phyloP scores from a whole-genome alignment of 30 jellyfish, hydroid and myxozoan genomes.

The Mastigias papua region DNA sequence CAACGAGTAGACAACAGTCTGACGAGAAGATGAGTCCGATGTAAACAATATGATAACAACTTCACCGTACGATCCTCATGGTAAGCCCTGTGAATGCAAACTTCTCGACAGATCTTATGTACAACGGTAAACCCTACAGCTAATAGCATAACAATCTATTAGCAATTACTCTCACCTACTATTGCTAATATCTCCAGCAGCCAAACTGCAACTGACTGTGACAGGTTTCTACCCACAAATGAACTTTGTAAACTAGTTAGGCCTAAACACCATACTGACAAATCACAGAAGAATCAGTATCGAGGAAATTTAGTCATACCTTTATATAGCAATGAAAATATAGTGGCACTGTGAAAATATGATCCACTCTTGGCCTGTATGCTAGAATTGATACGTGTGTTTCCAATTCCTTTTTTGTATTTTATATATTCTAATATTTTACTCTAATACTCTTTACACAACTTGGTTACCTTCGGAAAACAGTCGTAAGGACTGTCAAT shows the following conservation, averaged over 20 bases:
- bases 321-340: neutral
- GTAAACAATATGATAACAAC: too few species aligned
- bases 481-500: constrained; percentile 22
- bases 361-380: neutral
- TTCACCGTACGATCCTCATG: too few species aligned
- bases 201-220: neutral
- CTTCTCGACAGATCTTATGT: too few species aligned
- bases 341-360: neutral
- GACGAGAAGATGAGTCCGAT: too few species aligned
- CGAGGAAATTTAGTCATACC: neutral
- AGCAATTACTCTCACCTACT: neutral
- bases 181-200: neutral
- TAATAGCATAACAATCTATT: neutral
- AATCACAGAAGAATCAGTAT: neutral
- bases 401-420: neutral
- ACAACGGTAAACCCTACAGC: neutral
- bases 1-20: too few species aligned
- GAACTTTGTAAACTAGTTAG: neutral
- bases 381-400: neutral
- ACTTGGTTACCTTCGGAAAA: constrained; percentile 62
- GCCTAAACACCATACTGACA: neutral
- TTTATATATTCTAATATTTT: neutral
- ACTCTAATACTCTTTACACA: constrained; percentile 7
- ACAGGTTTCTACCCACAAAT: neutral
- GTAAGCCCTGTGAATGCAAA: too few species aligned